Base-by-base conservation (phyloP, 2,113 vertebrate species). In the Chaetura pelagica region DNA sequence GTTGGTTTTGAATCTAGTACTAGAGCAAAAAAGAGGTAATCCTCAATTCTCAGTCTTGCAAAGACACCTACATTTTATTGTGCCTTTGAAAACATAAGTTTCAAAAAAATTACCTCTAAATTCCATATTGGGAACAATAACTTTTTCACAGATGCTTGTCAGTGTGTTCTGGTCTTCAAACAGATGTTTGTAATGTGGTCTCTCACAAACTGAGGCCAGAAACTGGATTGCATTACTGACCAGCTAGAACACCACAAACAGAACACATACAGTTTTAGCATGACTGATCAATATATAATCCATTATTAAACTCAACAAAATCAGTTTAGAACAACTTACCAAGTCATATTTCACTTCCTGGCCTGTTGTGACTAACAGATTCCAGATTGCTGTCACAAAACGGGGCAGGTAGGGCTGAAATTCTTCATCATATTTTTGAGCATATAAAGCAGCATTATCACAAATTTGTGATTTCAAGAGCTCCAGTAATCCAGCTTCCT, bases 101-200 rank as follows among this genome's bases (percentile, higher is more conserved):
- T 92, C 42, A 81, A 2, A 86, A 35, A 77, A 48, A 42, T 98
- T 98, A 99, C 99, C 99, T 99, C 99, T 99, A 95, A 99, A 99
- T 98, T 99, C 99, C 99, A 99, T 99, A 98, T 99, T 99, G 91
- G 99, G 99, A 72, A 99, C 99, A 97, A 99, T 99, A 96, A 99
- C 99, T 96, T 99, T 99, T 97, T 99, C 99, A 96, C 99, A 99
- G 95, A 99, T 99, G 97, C 99, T 99, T 42, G 99, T 99, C 95
- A 99, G 94, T 1, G 98, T 99, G 94, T 98, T 99, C 97, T 99
- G 99, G 97, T 99, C 99, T 95, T 99, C 99, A 98, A 99, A 99
- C 20, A 99, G 98, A 96, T 99, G 98, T 93, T 99, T 99, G 97
- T 99, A 99, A 97, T 99, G 99, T 14, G 99, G 99, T 95, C 99